Conservation (phyloP, 2,888 invertebrate species). For the Drosophila cognata region DNA sequence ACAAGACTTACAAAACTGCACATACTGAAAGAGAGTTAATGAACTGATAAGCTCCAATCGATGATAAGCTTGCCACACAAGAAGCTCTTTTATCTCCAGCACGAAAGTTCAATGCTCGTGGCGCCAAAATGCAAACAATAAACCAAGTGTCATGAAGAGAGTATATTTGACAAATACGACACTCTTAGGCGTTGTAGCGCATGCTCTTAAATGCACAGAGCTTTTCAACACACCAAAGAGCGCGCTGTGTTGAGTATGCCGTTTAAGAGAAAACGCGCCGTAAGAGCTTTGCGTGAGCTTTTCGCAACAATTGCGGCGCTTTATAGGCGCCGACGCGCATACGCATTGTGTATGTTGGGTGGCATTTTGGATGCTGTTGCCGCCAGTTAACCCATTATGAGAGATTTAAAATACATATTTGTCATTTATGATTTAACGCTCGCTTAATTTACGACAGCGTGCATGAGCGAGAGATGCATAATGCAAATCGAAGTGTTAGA, state of each 20-base stretch:
- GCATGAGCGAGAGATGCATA: slow-evolving; percentile 16
- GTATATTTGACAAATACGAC: background rate
- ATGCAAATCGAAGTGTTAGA: slow-evolving; percentile 1
- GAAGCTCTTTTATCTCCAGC: slow-evolving; percentile 20
- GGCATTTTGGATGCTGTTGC: slow-evolving; percentile 7
- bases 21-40: slow-evolving; percentile 50
- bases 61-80: slow-evolving; percentile 53
- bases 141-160: slow-evolving; percentile 14
- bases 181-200: slow-evolving; percentile 10
- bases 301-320: slow-evolving; percentile 30
- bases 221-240: slow-evolving; percentile 69
- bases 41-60: slow-evolving; percentile 56
- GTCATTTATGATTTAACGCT: slow-evolving; percentile 37
- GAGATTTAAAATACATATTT: slow-evolving; percentile 18
- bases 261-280: slow-evolving; percentile 34
- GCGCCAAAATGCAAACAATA: slow-evolving; percentile 32
- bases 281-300: slow-evolving; percentile 45
- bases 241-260: slow-evolving; percentile 52
- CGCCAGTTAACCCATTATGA: slow-evolving; percentile 13
- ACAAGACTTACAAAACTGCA: background rate
- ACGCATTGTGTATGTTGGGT: slow-evolving; percentile 9
- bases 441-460: slow-evolving; percentile 48
- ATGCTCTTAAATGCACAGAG: slow-evolving; percentile 30
- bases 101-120: slow-evolving; percentile 71
- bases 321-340: slow-evolving; percentile 19